phyloP scores from a whole-genome alignment of 1,140 invertebrate genomes.

The Physella acuta region DNA sequence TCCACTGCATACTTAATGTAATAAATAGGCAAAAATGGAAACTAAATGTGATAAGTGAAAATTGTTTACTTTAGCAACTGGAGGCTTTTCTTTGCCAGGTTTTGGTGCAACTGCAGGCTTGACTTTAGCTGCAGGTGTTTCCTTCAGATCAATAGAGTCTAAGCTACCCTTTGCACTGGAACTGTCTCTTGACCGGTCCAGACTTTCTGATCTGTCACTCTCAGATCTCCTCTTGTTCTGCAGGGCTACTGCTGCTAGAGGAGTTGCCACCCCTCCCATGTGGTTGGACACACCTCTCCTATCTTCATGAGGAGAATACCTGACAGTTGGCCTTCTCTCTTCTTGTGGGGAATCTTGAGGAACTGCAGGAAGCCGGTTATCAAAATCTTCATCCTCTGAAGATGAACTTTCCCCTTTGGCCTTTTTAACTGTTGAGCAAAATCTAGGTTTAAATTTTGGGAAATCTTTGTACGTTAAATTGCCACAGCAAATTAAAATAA shows the following conservation, averaged over 20 bases:
- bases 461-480: too few relatives aligned
- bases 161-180: constrained; percentile 17
- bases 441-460: too few relatives aligned
- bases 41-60: neutral
- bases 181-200: neutral
- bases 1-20: too few relatives aligned
- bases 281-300: neutral
- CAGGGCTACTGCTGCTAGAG: neutral
- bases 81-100: constrained; percentile 25
- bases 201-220: neutral
- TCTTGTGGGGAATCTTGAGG: constrained; percentile 19
- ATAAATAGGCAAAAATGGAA: neutral
- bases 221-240: neutral
- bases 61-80: constrained; percentile 9
- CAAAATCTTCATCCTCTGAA: constrained; percentile 3
- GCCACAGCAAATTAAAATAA: too few relatives aligned
- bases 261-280: neutral
- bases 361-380: constrained; percentile 8
- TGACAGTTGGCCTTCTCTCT: neutral
- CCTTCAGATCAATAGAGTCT: constrained; percentile 5
- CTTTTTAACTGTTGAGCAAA: too few relatives aligned
- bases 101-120: constrained; percentile 26
- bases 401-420: too few relatives aligned
- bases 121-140: constrained; percentile 2
- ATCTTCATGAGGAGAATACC: neutral